Evolutionary conservation across 2,888 invertebrate genomes (phyloP).

Genomic region (Lasioglossum pauxillum): DNA sequence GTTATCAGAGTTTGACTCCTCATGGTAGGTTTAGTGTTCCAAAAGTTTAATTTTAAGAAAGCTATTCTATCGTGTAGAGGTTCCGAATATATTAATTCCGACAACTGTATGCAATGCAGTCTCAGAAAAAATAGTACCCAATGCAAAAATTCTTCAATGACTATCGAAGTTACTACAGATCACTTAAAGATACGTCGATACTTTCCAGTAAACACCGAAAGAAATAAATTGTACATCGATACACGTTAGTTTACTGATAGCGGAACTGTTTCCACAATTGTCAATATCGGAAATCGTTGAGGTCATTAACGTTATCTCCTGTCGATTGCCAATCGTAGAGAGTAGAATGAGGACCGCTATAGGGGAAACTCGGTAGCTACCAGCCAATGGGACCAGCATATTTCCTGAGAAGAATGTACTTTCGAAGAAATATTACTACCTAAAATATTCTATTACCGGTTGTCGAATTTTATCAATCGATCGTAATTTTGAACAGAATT

Average conservation of each 20-base stretch:
- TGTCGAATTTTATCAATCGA: constrained; percentile 22
- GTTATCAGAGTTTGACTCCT: too few relatives aligned
- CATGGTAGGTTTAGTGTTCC: too few relatives aligned
- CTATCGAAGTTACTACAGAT: not conserved
- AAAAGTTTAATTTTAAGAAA: not conserved
- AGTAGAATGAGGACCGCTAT: not conserved
- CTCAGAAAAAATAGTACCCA: not conserved
- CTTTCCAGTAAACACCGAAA: not conserved
- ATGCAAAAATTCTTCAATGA: not conserved
- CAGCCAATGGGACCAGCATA: constrained; percentile 7
- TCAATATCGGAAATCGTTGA: constrained; percentile 28
- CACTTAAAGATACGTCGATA: not conserved
- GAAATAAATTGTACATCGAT: constrained; percentile 10
- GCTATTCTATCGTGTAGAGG: not conserved
- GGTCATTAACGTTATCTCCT: constrained; percentile 48
- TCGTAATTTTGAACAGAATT: constrained; percentile 29
- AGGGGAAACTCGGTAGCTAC: not conserved
- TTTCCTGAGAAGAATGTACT: constrained; percentile 36
- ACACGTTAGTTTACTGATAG: constrained; percentile 6
- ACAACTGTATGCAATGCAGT: too few relatives aligned
- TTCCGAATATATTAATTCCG: not conserved
- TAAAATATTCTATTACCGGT: constrained; percentile 50
- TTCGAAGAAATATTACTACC: constrained; percentile 7
- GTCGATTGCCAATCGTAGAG: constrained; percentile 12
- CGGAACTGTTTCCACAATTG: constrained; percentile 2